Conservation (phyloP, 2,888 invertebrate genomes). For the Dastarcus helophoroides region DNA sequence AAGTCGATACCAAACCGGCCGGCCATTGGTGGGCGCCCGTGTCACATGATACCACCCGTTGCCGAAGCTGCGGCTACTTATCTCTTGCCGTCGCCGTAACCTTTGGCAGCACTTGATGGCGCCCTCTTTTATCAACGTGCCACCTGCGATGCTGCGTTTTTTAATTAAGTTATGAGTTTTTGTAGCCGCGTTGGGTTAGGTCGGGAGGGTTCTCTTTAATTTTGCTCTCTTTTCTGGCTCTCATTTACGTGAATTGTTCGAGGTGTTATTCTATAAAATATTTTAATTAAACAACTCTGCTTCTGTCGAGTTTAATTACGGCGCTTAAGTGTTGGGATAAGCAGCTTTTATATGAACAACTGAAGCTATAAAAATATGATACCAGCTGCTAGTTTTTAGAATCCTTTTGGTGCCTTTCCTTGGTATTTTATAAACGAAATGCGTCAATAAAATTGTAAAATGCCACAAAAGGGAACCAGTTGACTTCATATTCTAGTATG, state of each 20-base stretch:
- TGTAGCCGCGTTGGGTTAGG: conserved; percentile 22
- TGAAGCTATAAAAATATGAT: too few relatives aligned
- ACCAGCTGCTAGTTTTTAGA: too few relatives aligned
- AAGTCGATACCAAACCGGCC: too few relatives aligned
- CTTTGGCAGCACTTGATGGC: conserved; percentile 15
- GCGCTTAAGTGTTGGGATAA: not conserved
- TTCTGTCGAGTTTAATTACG: not conserved
- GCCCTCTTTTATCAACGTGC: conserved; percentile 14
- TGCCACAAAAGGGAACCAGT: too few relatives aligned
- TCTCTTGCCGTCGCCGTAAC: conserved; percentile 16
- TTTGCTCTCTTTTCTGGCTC: not conserved
- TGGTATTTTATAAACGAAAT: too few relatives aligned
- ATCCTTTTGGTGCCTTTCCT: too few relatives aligned
- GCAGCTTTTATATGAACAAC: conserved; percentile 1
- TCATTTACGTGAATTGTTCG: conserved; percentile 1
- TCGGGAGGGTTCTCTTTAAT: conserved; percentile 14
- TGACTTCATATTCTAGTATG: too few relatives aligned
- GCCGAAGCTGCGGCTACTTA: too few relatives aligned
- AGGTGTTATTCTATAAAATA: conserved; percentile 3
- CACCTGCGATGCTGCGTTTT: conserved; percentile 22
- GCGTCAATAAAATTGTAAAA: too few relatives aligned
- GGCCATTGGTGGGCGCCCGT: too few relatives aligned
- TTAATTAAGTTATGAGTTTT: conserved; percentile 28
- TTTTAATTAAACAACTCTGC: conserved; percentile 2
- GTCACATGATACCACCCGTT: too few relatives aligned